Evolutionary conservation across 2,113 vertebrate genomes (phyloP).

Genomic region (Chiloscyllium plagiosum): DNA sequence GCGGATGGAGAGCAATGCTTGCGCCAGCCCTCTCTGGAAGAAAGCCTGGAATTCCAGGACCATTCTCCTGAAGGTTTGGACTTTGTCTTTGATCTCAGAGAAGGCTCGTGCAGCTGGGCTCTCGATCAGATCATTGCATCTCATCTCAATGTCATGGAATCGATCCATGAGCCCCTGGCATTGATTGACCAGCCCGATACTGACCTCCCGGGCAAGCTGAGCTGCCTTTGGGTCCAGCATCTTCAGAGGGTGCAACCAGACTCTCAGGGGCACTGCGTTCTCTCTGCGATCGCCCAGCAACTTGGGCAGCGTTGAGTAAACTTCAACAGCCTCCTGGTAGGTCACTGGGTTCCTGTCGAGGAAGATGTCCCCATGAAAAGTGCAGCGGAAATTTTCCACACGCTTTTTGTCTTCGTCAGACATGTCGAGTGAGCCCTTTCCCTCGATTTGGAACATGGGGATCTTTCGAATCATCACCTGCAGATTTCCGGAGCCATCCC

Average conservation of each 20-base stretch:
- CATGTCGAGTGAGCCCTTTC: neutral
- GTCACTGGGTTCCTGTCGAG: slow-evolving; percentile 2
- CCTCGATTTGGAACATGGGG: neutral
- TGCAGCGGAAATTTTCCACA: neutral
- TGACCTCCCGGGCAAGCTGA: neutral
- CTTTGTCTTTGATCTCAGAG: slow-evolving; percentile 40
- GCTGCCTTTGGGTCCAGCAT: neutral
- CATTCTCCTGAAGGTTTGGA: slow-evolving; percentile 41
- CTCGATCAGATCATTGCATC: neutral
- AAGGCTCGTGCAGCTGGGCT: slow-evolving; percentile 37
- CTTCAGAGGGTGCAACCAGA: slow-evolving; percentile 39
- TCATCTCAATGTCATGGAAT: neutral
- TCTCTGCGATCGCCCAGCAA: slow-evolving; percentile 32
- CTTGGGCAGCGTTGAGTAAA: slow-evolving; percentile 3
- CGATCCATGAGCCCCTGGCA: neutral
- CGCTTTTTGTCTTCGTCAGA: neutral
- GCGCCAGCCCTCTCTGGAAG: slow-evolving; percentile 42
- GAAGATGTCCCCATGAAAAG: slow-evolving; percentile 27
- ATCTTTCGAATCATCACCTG: neutral
- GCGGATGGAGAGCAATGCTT: slow-evolving; percentile 41
- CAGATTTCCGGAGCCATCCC: neutral
- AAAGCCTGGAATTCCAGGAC: slow-evolving; percentile 40
- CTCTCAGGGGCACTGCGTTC: slow-evolving; percentile 41
- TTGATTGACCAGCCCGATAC: neutral
- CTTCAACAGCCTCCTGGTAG: neutral